Evolutionary conservation across 2,113 vertebrate species (phyloP).

Genomic region (Tichodroma muraria): DNA sequence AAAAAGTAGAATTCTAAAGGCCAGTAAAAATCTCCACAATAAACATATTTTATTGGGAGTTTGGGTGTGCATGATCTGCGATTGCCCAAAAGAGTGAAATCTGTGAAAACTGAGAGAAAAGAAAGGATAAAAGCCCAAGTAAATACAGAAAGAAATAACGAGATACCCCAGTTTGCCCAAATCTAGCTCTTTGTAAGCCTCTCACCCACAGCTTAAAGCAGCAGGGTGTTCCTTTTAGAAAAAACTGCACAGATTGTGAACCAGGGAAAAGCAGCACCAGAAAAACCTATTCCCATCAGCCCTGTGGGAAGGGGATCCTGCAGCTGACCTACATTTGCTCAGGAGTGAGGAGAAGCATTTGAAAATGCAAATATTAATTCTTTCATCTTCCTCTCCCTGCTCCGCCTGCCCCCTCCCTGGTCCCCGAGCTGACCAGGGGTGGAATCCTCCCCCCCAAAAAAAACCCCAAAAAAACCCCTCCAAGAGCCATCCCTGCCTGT

Average conservation of each 20-base stretch:
- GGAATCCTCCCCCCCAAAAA: not conserved
- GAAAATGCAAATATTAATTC: not conserved
- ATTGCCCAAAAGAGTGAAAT: not conserved
- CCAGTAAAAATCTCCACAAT: not conserved
- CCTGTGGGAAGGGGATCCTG: not conserved
- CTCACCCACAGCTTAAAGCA: not conserved
- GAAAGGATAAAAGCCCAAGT: not conserved
- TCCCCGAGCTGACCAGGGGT: not conserved
- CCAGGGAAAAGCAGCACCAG: not conserved
- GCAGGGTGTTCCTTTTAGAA: not conserved
- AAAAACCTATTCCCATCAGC: not conserved
- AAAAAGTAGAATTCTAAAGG: not conserved
- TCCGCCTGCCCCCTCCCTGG: not conserved
- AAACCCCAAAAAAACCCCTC: not conserved
- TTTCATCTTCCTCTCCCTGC: not conserved
- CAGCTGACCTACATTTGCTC: slow-evolving; percentile 4
- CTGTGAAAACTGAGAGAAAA: not conserved
- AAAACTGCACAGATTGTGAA: not conserved
- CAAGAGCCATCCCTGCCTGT: not conserved
- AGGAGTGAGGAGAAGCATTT: not conserved
- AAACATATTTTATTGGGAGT: not conserved
- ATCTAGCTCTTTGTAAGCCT: not conserved
- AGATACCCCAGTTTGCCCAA: not conserved
- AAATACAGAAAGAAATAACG: not conserved
- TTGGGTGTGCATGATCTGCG: not conserved